These are phyloP conservation scores for Procavia capensis DNA, from an alignment of 2,113 vertebrate species.

Conservation along the genomic window DNA sequence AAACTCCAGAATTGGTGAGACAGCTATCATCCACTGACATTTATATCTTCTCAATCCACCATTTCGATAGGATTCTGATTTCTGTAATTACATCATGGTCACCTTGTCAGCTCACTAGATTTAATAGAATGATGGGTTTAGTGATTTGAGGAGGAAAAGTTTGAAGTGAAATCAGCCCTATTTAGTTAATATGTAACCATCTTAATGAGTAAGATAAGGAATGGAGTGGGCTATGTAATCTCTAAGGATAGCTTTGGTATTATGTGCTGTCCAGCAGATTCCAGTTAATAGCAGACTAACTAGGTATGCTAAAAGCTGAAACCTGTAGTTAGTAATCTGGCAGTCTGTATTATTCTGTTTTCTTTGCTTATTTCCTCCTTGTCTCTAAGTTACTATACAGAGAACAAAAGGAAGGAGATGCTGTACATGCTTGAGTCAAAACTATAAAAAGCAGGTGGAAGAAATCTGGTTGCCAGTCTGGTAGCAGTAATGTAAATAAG, in stretches of 20 bases:
- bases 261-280: neutral
- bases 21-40: neutral
- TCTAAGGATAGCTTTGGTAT: neutral
- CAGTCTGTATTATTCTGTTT: neutral
- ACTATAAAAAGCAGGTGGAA: neutral
- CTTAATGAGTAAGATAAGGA: neutral
- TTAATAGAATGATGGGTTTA: neutral
- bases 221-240: neutral
- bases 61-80: neutral
- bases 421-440: neutral
- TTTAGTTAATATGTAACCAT: neutral
- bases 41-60: neutral
- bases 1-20: neutral
- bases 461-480: neutral
- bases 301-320: neutral
- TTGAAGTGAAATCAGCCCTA: neutral
- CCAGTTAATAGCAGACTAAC: neutral
- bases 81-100: neutral
- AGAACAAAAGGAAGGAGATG: neutral
- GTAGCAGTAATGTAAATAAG: neutral
- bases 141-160: neutral
- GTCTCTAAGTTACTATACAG: neutral
- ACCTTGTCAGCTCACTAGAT: neutral
- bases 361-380: neutral
- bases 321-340: neutral